These are phyloP conservation scores for Phalera bucephala DNA, from an alignment of 2,888 invertebrate genomes.

Conservation along the genomic window DNA sequence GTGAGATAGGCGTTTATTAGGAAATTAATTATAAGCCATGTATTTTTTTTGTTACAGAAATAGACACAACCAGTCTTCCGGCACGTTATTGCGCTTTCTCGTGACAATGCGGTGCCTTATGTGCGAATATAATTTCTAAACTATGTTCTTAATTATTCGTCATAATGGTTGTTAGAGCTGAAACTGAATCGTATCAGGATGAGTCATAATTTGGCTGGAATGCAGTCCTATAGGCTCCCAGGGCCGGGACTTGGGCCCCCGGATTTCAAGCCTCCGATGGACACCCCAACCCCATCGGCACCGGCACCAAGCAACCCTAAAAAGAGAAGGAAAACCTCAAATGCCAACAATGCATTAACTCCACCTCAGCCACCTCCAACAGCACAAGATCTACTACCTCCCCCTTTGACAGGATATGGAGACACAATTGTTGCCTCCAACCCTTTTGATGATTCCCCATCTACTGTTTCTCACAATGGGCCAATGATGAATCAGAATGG, in stretches of 20 bases:
- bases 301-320: slow-evolving; percentile 93
- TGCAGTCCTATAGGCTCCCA: slow-evolving; percentile 91
- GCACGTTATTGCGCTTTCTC: slow-evolving; percentile 65
- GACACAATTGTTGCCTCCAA: slow-evolving; percentile 97
- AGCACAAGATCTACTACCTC: slow-evolving; percentile 90
- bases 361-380: slow-evolving; percentile 87
- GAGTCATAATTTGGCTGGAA: slow-evolving; percentile 92
- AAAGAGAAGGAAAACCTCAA: slow-evolving; percentile 92
- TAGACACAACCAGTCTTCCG: slow-evolving; percentile 71
- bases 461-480: slow-evolving; percentile 82
- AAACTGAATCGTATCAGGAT: slow-evolving; percentile 76
- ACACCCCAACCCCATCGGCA: slow-evolving; percentile 86
- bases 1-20: no score
- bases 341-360: slow-evolving; percentile 85
- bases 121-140: slow-evolving; percentile 54
- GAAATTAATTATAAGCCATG: slow-evolving; percentile 14
- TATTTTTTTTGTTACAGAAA: slow-evolving; percentile 77
- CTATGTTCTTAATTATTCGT: slow-evolving; percentile 29
- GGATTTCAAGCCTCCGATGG: slow-evolving; percentile 89
- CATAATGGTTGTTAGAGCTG: slow-evolving; percentile 69
- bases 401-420: slow-evolving; percentile 94
- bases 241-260: slow-evolving; percentile 87
- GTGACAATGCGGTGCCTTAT: slow-evolving; percentile 70
- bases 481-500: slow-evolving; percentile 85
- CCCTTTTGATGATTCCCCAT: slow-evolving; percentile 96